Evolutionary conservation across 2,888 invertebrate genomes (phyloP), one percentile per base, ranked within the genome.

Genomic region (Alsophila aescularia): DNA sequence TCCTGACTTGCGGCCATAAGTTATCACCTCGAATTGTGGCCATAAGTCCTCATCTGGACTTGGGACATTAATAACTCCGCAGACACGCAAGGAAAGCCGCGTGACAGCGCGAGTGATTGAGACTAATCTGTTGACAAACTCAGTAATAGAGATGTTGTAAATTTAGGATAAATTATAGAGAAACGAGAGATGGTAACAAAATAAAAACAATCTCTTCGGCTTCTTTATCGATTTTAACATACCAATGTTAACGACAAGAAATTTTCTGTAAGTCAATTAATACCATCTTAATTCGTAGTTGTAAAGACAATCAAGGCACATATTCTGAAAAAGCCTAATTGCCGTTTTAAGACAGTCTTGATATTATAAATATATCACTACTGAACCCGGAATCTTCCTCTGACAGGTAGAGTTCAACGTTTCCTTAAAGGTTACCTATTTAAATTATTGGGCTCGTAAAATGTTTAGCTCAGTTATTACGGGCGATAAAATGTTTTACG

Each of bases 71-170:
- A 76, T 77, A 65, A 66, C 52, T 52, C 56, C 40, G 53, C 49
- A 57, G 78, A 78, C 73, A 62, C 64, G 57, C 73, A 73, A 77
- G 76, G 75, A 51, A 64, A 69, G 57, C 61, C 40, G 56, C 35
- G 64, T 69, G 69, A 72, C 65, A 66, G 60, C 50, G 52, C 54
- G 66, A 66, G 63, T 56, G 52, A 67, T 70, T 69, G 62, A 59
- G 62, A 63, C 64, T 68, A 68, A 65, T 61, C 57, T 24, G 50
- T 18, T 41, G 29, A 52, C 47, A 35, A 27, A 31, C 31, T 12
- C 16, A 6, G 13, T 16, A 41, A 36, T 47, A 9, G 37, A 45
- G 15, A n/a, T n/a, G n/a, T 18, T 21, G 35, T 12, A n/a, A 16
- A 27, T 1, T 15, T 41, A 13, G 10, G 10, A 40, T 29, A n/a